Conservation (phyloP, 2,888 invertebrate genomes). For the Monochamus alternatus region DNA sequence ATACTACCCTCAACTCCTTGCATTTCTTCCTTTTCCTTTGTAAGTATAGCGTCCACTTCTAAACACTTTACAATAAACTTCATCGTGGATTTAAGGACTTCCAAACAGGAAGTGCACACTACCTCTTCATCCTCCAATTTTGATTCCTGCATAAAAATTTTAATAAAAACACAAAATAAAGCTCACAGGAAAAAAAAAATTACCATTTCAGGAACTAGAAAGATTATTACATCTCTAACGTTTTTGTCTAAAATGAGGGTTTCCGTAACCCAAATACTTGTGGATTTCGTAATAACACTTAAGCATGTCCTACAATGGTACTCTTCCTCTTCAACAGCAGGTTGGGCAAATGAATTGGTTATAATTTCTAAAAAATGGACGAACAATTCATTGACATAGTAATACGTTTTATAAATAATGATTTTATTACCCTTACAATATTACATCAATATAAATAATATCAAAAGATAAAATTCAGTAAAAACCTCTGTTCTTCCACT, state of each 20-base stretch:
- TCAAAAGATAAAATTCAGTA: too few species aligned
- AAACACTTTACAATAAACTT: neutral
- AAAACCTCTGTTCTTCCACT: too few species aligned
- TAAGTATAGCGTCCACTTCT: neutral
- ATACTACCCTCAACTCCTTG: neutral
- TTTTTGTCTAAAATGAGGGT: neutral
- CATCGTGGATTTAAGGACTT: neutral
- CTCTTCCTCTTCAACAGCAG: neutral
- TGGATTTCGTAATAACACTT: neutral
- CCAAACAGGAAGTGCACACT: neutral
- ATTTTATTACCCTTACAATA: too few species aligned
- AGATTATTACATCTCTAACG: neutral
- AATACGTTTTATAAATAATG: too few species aligned
- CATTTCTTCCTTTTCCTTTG: neutral
- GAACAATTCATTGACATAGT: too few species aligned
- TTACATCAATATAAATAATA: too few species aligned
- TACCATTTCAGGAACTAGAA: neutral
- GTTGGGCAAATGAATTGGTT: too few species aligned
- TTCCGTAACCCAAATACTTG: neutral
- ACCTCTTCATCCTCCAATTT: neutral
- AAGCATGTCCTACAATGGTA: conserved; percentile 11
- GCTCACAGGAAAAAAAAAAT: neutral
- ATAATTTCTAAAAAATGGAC: too few species aligned
- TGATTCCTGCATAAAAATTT: neutral
- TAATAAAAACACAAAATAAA: neutral